A percentile compares a stretch with the other conserved stretches of the same genome.
These are phyloP conservation scores for Panzeria rudis DNA, from an alignment of 2,888 invertebrate species.

Conservation along the genomic window DNA sequence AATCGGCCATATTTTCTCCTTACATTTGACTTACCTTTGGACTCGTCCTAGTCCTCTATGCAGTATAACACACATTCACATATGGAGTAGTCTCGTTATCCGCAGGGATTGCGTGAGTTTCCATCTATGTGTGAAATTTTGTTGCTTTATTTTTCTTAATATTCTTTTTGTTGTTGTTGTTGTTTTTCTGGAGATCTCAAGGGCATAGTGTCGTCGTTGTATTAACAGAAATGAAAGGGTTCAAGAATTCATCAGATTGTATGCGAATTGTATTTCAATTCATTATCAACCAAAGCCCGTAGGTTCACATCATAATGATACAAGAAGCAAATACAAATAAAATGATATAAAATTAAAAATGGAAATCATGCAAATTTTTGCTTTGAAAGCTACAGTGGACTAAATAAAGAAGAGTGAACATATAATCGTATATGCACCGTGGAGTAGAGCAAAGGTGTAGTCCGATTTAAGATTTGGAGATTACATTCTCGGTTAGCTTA, in stretches of 20 bases:
- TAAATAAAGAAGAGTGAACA: not conserved
- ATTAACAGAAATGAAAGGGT: conserved; percentile 61
- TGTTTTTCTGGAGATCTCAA: conserved; percentile 70
- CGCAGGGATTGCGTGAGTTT: conserved; percentile 28
- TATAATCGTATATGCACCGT: not conserved
- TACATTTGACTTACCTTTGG: too few species aligned
- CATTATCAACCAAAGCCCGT: conserved; percentile 71
- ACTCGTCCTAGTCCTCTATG: too few species aligned
- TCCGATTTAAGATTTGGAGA: too few species aligned
- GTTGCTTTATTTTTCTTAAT: conserved; percentile 31
- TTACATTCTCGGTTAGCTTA: too few species aligned
- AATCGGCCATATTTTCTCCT: too few species aligned
- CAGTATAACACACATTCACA: too few species aligned
- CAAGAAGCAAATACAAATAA: conserved; percentile 34
- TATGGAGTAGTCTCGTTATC: too few species aligned
- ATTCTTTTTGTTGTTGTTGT: not conserved
- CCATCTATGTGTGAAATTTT: conserved; percentile 39
- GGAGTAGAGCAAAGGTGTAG: not conserved
- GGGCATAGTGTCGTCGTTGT: conserved; percentile 72
- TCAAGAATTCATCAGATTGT: conserved; percentile 48
- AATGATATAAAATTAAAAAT: conserved; percentile 41
- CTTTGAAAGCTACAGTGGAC: conserved; percentile 12
- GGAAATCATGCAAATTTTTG: conserved; percentile 44
- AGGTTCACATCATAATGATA: conserved; percentile 70
- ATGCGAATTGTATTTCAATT: conserved; percentile 47